Percentiles rank a stretch among this genome's conserved stretches.
phyloP scores from a whole-genome alignment of 2,113 vertebrate species.

The Empidonax alnorum region DNA sequence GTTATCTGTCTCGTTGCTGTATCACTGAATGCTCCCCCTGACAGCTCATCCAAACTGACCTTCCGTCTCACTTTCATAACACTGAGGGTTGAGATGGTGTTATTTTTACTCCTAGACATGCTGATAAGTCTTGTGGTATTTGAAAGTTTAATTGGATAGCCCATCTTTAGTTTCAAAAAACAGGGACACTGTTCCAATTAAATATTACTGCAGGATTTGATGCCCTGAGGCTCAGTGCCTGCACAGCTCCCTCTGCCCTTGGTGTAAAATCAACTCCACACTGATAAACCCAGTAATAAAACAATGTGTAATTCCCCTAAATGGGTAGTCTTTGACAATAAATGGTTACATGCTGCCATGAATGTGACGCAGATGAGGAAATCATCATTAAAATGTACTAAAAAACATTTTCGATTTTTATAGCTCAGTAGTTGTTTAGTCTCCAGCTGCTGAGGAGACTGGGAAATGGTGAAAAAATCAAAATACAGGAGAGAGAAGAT shows the following conservation, averaged over 20 bases:
- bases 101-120: neutral
- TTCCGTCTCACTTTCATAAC: rapidly evolving
- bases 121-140: neutral
- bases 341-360: neutral
- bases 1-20: neutral
- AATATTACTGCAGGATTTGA: neutral
- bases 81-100: neutral
- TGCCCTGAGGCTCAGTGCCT: neutral
- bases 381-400: neutral
- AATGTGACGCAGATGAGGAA: neutral
- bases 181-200: neutral
- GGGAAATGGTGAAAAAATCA: neutral
- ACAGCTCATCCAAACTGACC: neutral
- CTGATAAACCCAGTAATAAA: neutral
- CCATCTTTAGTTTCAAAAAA: neutral
- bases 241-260: neutral
- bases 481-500: neutral
- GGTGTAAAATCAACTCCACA: neutral
- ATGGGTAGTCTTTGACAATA: neutral
- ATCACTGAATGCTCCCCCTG: neutral
- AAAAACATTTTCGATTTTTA: neutral
- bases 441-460: neutral
- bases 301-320: neutral
- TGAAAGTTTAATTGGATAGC: neutral
- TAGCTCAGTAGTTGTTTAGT: neutral